Percentiles rank a stretch among this genome's conserved stretches.
Evolutionary conservation across 2,888 invertebrate genomes (phyloP).

Genomic region (Cataglyphis albicans): DNA sequence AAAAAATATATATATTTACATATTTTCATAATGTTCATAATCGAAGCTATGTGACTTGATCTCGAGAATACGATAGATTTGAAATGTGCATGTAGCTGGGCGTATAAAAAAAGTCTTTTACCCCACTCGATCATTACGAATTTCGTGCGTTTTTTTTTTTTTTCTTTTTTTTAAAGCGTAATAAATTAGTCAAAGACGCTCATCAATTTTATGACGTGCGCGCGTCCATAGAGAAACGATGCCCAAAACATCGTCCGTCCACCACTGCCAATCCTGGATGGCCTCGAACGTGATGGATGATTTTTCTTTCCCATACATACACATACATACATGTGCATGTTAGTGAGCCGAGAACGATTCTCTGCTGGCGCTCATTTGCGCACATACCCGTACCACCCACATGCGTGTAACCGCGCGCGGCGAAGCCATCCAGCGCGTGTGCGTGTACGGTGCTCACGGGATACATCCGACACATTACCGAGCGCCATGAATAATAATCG

Average conservation of each 20-base stretch:
- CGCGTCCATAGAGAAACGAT: conserved; percentile 77
- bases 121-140: conserved; percentile 79
- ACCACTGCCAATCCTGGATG: conserved; percentile 75
- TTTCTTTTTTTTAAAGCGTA: conserved; percentile 67
- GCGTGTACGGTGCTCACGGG: conserved; percentile 42
- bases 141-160: conserved; percentile 82
- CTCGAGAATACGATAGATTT: conserved; percentile 17
- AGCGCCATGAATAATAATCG: conserved; percentile 74
- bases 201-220: conserved; percentile 84
- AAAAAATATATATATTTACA: background rate
- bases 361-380: conserved; percentile 73
- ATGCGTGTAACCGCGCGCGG: conserved; percentile 65
- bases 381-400: conserved; percentile 74
- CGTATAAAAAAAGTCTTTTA: conserved; percentile 48
- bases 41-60: conserved; percentile 17
- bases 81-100: conserved; percentile 35
- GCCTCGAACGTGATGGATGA: conserved; percentile 85
- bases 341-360: conserved; percentile 61
- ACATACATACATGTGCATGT: background rate
- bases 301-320: conserved; percentile 80
- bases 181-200: conserved; percentile 85
- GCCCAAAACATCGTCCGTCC: conserved; percentile 73
- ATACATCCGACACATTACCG: conserved; percentile 68
- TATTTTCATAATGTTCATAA: conserved; percentile 41
- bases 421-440: conserved; percentile 19